Base-by-base conservation (phyloP, 2,888 invertebrate genomes). In the Toxonevra muliebris region DNA sequence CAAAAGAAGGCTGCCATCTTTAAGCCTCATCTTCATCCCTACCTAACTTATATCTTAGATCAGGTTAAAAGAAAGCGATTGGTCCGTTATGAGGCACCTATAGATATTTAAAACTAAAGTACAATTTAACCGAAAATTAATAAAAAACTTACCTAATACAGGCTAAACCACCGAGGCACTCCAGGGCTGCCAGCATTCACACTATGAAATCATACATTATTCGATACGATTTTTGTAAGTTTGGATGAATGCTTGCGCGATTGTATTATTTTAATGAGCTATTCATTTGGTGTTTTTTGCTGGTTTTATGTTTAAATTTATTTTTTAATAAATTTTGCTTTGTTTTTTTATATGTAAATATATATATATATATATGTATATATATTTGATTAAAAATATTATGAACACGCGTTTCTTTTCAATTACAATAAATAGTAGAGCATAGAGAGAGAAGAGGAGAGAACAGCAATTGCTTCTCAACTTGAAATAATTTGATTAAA, bases 101-200 rank as follows among this genome's bases (percentile, higher is more conserved):
- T n/a, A n/a, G n/a, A n/a, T n/a, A n/a, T n/a, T n/a, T n/a, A n/a
- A n/a, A n/a, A 53, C 19, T 17, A 17, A 53, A 53, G 17, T 4
- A 53, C 5, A 53, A 3, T 19, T 13, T 40, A 12, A 20, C 2
- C 17, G 1, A n/a, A 60, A 13, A 11, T 17, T 13, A 42, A 9
- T 10, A 41, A 30, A 43, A 17, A 8, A 80, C 84, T 80, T 77
- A 85, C 85, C 85, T 85, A 85, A 82, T 84, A 83, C 85, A 85
- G 84, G 82, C 85, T 83, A 84, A 82, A 83, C 82, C 83, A 85
- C 85, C 85, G 85, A 85, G 85, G 84, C 85, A 84, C 85, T 85
- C 85, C 85, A 85, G 85, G 82, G 85, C 80, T 85, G 85, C 85
- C 85, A 85, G 84, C 85, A 84, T 85, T 85, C 85, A 85, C 85